phyloP scores from a whole-genome alignment of 2,113 vertebrate species.

The Circaetus gallicus region DNA sequence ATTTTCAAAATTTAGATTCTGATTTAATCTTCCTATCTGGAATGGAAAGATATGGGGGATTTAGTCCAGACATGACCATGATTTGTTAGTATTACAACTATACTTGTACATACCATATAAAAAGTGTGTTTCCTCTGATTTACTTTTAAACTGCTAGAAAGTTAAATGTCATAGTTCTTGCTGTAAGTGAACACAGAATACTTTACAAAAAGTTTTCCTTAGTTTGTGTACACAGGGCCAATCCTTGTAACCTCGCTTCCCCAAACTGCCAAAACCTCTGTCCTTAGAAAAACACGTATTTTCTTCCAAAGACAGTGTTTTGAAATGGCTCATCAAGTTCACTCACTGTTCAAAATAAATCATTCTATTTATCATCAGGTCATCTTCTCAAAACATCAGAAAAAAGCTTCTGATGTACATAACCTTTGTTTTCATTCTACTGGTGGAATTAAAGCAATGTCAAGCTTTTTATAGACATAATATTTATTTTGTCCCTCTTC shows the following conservation, averaged over 20 bases:
- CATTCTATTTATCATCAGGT: not conserved
- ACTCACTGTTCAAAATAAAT: conserved; percentile 40
- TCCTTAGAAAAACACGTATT: not conserved
- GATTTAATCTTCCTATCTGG: conserved; percentile 18
- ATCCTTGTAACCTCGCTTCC: not conserved
- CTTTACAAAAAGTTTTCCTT: not conserved
- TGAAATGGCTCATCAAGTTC: conserved; percentile 26
- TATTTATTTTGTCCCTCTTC: conserved; percentile 22
- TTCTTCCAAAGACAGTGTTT: conserved; percentile 41
- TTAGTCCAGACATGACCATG: not conserved
- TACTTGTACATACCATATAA: not conserved
- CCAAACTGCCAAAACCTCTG: conserved; percentile 21
- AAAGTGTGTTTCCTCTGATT: not conserved
- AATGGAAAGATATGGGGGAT: not conserved
- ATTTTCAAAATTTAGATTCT: conserved; percentile 16
- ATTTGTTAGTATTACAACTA: not conserved
- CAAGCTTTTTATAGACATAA: conserved; percentile 18
- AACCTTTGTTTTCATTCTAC: conserved; percentile 33
- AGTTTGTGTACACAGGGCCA: not conserved
- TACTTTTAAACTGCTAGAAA: not conserved
- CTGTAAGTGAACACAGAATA: not conserved
- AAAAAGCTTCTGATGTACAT: not conserved
- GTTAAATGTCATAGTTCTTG: not conserved
- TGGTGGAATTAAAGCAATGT: not conserved
- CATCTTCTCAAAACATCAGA: conserved; percentile 43